Percentiles rank a stretch among this genome's conserved stretches.
These are phyloP conservation scores for Poeciliopsis gracilis DNA, from an alignment of 2,797 vertebrate species.

Conservation along the genomic window DNA sequence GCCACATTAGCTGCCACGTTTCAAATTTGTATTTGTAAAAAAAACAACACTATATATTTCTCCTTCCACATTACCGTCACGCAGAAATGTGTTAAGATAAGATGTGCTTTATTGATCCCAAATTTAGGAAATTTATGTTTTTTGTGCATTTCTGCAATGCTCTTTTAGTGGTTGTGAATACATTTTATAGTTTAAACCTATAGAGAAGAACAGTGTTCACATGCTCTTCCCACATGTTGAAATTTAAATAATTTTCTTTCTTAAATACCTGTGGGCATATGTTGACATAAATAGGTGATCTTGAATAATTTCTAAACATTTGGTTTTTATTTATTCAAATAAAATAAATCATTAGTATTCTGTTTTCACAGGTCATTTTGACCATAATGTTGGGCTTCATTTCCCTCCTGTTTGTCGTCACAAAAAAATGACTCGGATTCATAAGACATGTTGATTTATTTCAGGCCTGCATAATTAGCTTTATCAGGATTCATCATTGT, in stretches of 20 bases:
- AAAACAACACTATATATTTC: not conserved
- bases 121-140: no score
- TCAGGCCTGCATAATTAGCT: conserved; percentile 68
- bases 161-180: not conserved
- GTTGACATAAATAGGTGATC: conserved; percentile 14
- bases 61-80: not conserved
- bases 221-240: not conserved
- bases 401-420: conserved; percentile 45
- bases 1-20: not conserved
- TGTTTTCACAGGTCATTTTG: conserved; percentile 28
- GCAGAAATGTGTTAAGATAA: not conserved
- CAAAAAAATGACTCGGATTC: conserved; percentile 51
- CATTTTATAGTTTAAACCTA: not conserved
- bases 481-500: conserved; percentile 65
- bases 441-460: conserved; percentile 55
- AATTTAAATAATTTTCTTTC: not conserved
- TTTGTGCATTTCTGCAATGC: not conserved
- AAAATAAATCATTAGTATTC: conserved; percentile 20
- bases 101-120: no score
- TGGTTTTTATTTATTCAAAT: conserved; percentile 33
- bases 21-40: not conserved
- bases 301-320: conserved; percentile 33
- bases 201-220: not conserved
- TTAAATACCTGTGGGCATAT: not conserved
- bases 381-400: conserved; percentile 33